Conservation (phyloP, 2,113 vertebrate species). For the Trogon melanurus region DNA sequence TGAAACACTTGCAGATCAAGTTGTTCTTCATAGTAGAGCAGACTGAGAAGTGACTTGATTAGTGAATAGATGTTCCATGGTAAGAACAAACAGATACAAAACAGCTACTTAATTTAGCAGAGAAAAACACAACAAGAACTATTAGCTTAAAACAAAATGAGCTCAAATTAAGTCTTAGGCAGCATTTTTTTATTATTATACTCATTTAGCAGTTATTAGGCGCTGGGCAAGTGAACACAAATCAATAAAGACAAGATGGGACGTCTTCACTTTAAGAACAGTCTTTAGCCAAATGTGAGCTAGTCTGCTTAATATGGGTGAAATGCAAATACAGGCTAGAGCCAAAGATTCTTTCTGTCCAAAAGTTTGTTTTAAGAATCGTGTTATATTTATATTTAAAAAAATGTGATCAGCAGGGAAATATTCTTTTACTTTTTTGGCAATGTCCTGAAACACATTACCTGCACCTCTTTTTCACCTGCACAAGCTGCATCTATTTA, state of each 20-base stretch:
- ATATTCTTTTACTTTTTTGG: background rate
- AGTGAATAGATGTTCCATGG: background rate
- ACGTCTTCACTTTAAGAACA: background rate
- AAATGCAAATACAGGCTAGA: background rate
- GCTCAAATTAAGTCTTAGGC: background rate
- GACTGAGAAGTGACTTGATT: background rate
- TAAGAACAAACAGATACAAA: background rate
- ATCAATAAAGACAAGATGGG: background rate
- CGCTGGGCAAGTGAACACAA: background rate
- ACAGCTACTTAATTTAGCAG: background rate
- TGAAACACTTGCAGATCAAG: background rate
- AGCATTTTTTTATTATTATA: background rate
- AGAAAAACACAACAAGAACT: background rate
- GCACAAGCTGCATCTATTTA: background rate
- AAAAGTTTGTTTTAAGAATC: background rate
- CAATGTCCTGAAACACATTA: background rate
- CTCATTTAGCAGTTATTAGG: background rate
- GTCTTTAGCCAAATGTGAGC: background rate
- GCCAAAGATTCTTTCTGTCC: background rate
- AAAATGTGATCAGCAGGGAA: background rate
- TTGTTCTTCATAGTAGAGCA: background rate
- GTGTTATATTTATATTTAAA: background rate
- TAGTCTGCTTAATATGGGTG: background rate
- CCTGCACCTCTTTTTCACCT: background rate
- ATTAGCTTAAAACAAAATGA: background rate